Conservation (phyloP, 2,113 vertebrate species). For the Phalacrocorax carbo region DNA sequence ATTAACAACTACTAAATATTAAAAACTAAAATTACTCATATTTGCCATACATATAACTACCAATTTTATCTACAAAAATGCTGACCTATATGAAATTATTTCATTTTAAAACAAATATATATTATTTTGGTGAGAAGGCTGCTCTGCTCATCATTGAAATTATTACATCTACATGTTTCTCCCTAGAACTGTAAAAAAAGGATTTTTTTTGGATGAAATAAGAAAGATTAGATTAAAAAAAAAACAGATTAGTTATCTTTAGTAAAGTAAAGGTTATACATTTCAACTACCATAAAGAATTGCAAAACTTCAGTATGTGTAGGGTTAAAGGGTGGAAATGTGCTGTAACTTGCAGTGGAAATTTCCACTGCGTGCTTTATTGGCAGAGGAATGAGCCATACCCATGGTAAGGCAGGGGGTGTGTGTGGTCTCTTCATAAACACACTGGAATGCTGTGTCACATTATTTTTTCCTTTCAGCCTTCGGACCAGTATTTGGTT, state of each 20-base stretch:
- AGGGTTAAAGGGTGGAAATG: constrained; percentile 62
- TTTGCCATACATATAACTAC: background rate
- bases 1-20: background rate
- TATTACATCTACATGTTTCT: background rate
- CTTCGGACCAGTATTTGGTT: background rate
- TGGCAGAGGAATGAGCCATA: constrained; percentile 45
- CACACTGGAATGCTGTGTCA: constrained; percentile 43
- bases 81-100: background rate
- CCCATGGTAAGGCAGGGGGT: background rate
- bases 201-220: background rate
- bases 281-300: constrained; percentile 47
- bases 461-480: constrained; percentile 3
- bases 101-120: background rate
- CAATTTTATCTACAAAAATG: background rate
- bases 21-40: background rate
- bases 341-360: constrained; percentile 66
- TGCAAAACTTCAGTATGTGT: constrained; percentile 43
- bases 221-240: background rate
- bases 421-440: constrained; percentile 43
- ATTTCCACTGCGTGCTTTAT: constrained; percentile 70
- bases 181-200: background rate
- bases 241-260: constrained; percentile 37
- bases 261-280: constrained; percentile 36
- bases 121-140: background rate
- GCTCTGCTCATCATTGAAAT: background rate